Evolutionary conservation across 2,113 vertebrate genomes (phyloP).

Genomic region (Synodontis membranacea): DNA sequence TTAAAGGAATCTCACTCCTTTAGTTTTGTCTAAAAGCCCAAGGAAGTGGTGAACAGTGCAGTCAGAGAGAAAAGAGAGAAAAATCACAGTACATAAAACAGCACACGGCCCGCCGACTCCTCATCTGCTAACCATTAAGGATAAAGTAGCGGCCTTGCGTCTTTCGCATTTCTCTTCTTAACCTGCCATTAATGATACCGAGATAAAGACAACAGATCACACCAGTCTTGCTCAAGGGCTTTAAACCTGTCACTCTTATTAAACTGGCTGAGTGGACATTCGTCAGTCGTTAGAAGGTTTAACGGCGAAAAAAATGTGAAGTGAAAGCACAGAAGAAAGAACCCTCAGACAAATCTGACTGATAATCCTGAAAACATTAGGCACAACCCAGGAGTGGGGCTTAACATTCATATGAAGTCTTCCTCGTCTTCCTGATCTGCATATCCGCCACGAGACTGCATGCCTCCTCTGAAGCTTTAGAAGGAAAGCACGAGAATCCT

Average conservation of each 20-base stretch:
- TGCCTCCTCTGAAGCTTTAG: slow-evolving; percentile 35
- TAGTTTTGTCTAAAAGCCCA: slow-evolving; percentile 56
- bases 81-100: slow-evolving; percentile 39
- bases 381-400: slow-evolving; percentile 21
- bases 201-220: slow-evolving; percentile 2
- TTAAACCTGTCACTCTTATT: not conserved
- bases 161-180: not conserved
- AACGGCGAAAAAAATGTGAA: not conserved
- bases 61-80: slow-evolving; percentile 10
- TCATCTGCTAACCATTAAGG: not conserved
- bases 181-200: slow-evolving; percentile 4
- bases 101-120: slow-evolving; percentile 29
- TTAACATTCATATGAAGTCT: slow-evolving; percentile 60
- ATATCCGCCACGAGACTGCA: slow-evolving; percentile 48
- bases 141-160: not conserved
- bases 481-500: slow-evolving; percentile 8
- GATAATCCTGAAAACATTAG: slow-evolving; percentile 13
- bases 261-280: not conserved
- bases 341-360: not conserved
- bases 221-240: not conserved
- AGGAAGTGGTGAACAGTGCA: slow-evolving; percentile 42
- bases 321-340: not conserved
- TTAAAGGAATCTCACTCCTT: slow-evolving; percentile 62
- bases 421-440: slow-evolving; percentile 55
- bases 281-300: slow-evolving; percentile 6